These are phyloP conservation scores for Drosophila tripunctata DNA, from an alignment of 2,888 invertebrate genomes.

Conservation along the genomic window DNA sequence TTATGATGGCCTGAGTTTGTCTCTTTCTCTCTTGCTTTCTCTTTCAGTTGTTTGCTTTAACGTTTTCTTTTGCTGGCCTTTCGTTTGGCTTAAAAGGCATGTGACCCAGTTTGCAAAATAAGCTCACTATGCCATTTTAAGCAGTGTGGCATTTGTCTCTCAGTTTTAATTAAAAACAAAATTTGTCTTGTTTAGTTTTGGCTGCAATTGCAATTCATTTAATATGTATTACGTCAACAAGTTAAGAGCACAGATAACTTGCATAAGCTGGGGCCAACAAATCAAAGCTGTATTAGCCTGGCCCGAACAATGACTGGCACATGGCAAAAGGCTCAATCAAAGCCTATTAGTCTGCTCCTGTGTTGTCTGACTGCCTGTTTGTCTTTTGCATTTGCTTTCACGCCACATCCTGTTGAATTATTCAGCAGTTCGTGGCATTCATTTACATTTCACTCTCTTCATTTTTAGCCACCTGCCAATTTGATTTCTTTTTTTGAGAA, in stretches of 20 bases:
- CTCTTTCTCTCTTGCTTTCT: not conserved
- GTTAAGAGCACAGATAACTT: slow-evolving; percentile 22
- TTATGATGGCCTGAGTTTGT: slow-evolving; percentile 38
- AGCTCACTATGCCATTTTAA: slow-evolving; percentile 19
- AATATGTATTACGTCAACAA: slow-evolving; percentile 4
- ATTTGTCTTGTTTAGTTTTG: slow-evolving; percentile 8
- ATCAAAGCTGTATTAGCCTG: slow-evolving; percentile 42
- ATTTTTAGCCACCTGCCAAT: slow-evolving; percentile 54
- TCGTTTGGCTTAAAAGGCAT: slow-evolving; percentile 36
- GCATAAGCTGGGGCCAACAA: slow-evolving; percentile 44
- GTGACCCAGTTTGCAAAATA: slow-evolving; percentile 60
- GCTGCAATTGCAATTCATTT: slow-evolving; percentile 6
- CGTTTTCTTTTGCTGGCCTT: slow-evolving; percentile 42
- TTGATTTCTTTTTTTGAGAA: not conserved
- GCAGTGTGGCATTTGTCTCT: slow-evolving; percentile 12
- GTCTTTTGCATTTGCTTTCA: slow-evolving; percentile 42
- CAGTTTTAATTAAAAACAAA: slow-evolving; percentile 39
- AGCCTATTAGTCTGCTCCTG: slow-evolving; percentile 66
- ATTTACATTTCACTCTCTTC: slow-evolving; percentile 49
- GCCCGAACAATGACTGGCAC: slow-evolving; percentile 52
- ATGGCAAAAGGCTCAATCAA: slow-evolving; percentile 68
- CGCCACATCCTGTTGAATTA: slow-evolving; percentile 68
- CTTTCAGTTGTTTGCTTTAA: slow-evolving; percentile 13
- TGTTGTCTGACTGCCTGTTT: slow-evolving; percentile 54
- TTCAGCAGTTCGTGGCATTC: slow-evolving; percentile 56